Evolutionary conservation across 2,797 vertebrate species (phyloP).

Genomic region (Melanotaenia boesemani): DNA sequence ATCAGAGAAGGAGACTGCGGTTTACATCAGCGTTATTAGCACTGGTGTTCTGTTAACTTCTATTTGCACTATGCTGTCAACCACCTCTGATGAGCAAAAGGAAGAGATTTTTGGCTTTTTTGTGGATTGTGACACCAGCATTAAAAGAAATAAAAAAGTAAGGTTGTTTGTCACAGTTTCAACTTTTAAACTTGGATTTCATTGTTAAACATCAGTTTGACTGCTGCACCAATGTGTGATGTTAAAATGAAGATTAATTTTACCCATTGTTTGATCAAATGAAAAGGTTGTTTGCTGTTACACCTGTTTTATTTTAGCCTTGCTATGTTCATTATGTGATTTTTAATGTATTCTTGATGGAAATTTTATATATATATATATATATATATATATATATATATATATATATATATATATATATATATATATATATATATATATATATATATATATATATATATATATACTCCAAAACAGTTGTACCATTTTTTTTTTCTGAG

Average conservation of each 20-base stretch:
- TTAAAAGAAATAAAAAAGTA: conserved; percentile 29
- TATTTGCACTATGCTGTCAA: conserved; percentile 72
- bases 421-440: no score
- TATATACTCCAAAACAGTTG: conserved; percentile 4
- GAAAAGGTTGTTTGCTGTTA: conserved; percentile 30
- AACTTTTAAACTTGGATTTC: conserved; percentile 18
- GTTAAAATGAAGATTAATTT: conserved; percentile 11
- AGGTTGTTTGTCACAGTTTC: conserved; percentile 17
- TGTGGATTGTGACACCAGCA: conserved; percentile 56
- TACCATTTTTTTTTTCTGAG: conserved; percentile 3
- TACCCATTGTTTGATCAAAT: conserved; percentile 14
- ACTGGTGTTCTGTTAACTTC: conserved; percentile 63
- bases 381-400: no score
- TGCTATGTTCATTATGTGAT: conserved; percentile 16
- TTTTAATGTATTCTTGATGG: conserved; percentile 42
- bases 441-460: no score
- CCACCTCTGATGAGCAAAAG: conserved; percentile 24
- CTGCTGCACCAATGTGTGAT: conserved; percentile 17
- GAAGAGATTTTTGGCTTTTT: neutral
- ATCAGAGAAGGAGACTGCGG: conserved; percentile 24
- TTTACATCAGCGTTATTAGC: conserved; percentile 48
- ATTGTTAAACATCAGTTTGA: conserved; percentile 13
- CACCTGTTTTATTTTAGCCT: conserved; percentile 22
- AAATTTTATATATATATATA: no score
- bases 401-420: no score